Conservation (phyloP, 2,797 vertebrate genomes). For the Molossus alvarezi region DNA sequence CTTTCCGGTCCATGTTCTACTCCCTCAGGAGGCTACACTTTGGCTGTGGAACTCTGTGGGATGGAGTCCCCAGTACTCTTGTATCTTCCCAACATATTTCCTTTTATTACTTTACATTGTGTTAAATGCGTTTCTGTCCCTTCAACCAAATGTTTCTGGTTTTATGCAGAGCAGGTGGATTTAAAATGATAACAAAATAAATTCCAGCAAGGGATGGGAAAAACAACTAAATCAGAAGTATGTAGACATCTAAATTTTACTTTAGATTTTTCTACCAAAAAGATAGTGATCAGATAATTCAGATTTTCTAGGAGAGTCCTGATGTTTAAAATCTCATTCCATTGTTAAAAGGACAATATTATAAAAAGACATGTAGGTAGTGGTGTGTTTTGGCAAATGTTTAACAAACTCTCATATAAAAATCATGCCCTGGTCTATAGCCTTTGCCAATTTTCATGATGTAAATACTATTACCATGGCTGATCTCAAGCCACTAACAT, state of each 20-base stretch:
- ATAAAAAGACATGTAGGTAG: background rate
- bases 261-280: conserved; percentile 16
- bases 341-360: background rate
- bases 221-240: background rate
- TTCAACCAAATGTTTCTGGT: conserved; percentile 18
- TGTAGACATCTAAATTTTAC: background rate
- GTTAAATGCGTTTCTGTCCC: conserved; percentile 24
- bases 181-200: conserved; percentile 50
- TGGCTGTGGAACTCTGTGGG: background rate
- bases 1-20: background rate
- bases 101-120: background rate
- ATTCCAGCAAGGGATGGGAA: background rate
- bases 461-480: background rate
- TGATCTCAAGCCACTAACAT: conserved; percentile 9
- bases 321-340: conserved; percentile 3
- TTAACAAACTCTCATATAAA: conserved; percentile 32
- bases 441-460: background rate
- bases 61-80: background rate
- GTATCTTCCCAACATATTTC: background rate
- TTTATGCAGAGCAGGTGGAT: background rate
- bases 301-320: conserved; percentile 54
- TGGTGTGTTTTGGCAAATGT: background rate
- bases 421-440: background rate
- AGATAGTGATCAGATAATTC: background rate
- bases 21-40: too few species aligned